These are phyloP conservation scores for Euschistus heros DNA, from an alignment of 1,140 invertebrate species.

Conservation along the genomic window DNA sequence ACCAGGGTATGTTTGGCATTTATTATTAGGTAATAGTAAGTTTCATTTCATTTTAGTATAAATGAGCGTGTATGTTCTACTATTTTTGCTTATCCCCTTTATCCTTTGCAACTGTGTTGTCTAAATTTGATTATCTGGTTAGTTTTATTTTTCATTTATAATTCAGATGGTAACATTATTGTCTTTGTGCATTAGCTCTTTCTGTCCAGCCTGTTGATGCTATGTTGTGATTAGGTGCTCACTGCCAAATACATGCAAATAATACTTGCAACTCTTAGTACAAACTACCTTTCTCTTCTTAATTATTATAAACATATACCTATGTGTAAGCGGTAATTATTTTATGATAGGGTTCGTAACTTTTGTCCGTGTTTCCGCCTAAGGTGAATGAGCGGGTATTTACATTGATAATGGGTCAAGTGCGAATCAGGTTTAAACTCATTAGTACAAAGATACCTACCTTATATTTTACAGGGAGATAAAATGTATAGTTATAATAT, in stretches of 20 bases:
- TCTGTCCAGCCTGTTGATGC: background rate
- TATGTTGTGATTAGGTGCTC: conserved; percentile 8
- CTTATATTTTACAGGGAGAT: conserved; percentile 21
- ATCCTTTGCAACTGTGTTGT: too few species aligned
- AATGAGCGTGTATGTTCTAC: too few species aligned
- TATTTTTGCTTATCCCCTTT: too few species aligned
- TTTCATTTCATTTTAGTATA: too few species aligned
- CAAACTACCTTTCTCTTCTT: conserved; percentile 2
- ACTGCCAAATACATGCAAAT: conserved; percentile 8
- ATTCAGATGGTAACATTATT: too few species aligned
- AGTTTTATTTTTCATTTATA: too few species aligned
- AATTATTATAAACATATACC: conserved; percentile 2
- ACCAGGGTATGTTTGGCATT: too few species aligned
- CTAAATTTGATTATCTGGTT: too few species aligned
- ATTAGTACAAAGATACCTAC: conserved; percentile 25
- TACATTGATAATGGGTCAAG: conserved; percentile 7
- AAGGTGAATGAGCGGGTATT: conserved; percentile 11
- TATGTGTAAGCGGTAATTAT: conserved; percentile 16
- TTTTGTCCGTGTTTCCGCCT: conserved; percentile 14
- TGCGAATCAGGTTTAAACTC: conserved; percentile 16
- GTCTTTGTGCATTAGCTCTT: too few species aligned
- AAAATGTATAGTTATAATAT: conserved; percentile 14
- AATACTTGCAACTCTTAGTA: conserved; percentile 3
- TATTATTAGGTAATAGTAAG: too few species aligned
- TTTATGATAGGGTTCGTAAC: conserved; percentile 9